Evolutionary conservation across 2,113 vertebrate genomes (phyloP), one percentile per base, ranked within the genome.

Genomic region (Cyanocitta stelleri): DNA sequence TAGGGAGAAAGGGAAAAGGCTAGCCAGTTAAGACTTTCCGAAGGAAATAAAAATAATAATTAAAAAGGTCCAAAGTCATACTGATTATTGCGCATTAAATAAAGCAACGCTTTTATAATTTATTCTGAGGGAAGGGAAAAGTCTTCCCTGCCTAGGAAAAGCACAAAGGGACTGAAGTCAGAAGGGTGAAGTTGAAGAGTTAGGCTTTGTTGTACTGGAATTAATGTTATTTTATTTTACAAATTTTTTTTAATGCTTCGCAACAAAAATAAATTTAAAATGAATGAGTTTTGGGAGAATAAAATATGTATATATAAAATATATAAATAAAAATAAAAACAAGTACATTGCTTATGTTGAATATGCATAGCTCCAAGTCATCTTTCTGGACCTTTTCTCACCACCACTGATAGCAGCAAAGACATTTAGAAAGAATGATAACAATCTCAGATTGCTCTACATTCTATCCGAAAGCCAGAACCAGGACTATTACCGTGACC

Each of bases 41-140:
- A 35, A 64, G 18, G n/a, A 92, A 83, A n/a, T 44, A 26, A 52
- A 79, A 49, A 32, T 5, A 41, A 5, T 6, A 48, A 56, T 8
- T 19, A 1, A 26, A 15, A 56, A 52, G 35, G 15, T 32, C 29
- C 32, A 48, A 81, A 48, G 29, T 44, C 8, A 58, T 54, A 22
- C 12, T 52, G 21, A 32, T 24, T 58, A 22, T 7, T 51, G 12
- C 22, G 1, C 21, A 15, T 21, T 41, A 43, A 49, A 46, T 81
- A 86, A n/a, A 37, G 5, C 18, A 49, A 37, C 0, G 1, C 39
- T 69, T 68, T 44, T 3, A 8, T 21, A 46, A 54, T 18, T 29
- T 27, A 11, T 80, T 63, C 15, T 4, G 39, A 7, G 3, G 10
- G 13, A 17, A 4, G 4, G 7, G 2, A 1, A 2, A 62, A 3